A percentile compares a stretch with the other conserved stretches of the same genome.
These are phyloP conservation scores for Hippopotamyrus pictus DNA, from an alignment of 2,797 vertebrate species.

Conservation along the genomic window DNA sequence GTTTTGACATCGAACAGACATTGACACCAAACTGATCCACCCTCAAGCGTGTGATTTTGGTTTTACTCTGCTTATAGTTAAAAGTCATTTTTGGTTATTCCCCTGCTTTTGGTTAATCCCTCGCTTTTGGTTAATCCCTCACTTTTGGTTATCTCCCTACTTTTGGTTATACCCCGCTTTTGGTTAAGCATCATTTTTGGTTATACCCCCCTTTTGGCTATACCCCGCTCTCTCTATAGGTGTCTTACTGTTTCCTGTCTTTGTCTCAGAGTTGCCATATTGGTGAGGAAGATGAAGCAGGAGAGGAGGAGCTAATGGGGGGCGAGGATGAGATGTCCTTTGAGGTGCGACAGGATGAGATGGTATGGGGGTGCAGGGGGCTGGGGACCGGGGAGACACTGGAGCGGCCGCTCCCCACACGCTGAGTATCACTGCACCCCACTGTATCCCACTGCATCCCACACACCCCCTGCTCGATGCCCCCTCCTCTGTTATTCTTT, in stretches of 20 bases:
- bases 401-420: conserved; percentile 65
- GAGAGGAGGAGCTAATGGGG: conserved; percentile 61
- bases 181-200: not conserved
- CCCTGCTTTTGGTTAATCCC: not conserved
- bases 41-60: not conserved
- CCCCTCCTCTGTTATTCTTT: conserved; percentile 11
- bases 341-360: conserved; percentile 80
- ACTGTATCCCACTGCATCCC: conserved; percentile 31
- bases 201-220: not conserved
- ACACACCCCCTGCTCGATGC: conserved; percentile 18
- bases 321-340: conserved; percentile 77
- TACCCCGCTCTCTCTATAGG: not conserved
- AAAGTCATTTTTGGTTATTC: not conserved
- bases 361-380: conserved; percentile 71
- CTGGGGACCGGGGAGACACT: conserved; percentile 67
- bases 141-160: not conserved
- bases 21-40: not conserved
- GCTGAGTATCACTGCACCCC: conserved; percentile 61
- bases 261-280: conserved; percentile 79
- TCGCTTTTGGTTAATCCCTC: not conserved
- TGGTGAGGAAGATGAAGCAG: conserved; percentile 73
- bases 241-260: conserved; percentile 4
- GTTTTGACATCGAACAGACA: conserved; percentile 19
- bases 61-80: not conserved
- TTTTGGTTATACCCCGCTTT: not conserved